Percentiles rank a stretch among this genome's conserved stretches.
Conservation (phyloP, 2,888 invertebrate species). For the Euproctis similis region DNA sequence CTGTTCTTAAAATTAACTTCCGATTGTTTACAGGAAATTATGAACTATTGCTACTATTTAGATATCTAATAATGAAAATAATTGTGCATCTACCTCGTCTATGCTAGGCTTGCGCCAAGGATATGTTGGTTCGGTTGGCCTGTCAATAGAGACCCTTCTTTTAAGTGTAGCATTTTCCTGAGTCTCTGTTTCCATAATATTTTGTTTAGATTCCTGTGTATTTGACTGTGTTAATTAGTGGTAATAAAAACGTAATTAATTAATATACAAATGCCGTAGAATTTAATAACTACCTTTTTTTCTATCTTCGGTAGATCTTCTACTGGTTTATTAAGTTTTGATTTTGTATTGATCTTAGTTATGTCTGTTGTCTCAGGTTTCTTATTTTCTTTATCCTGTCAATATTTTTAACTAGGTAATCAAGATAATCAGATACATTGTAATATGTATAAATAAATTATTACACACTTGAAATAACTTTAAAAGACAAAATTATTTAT, state of each 20-base stretch:
- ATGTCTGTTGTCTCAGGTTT: slow-evolving; percentile 19
- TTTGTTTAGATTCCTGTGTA: slow-evolving; percentile 9
- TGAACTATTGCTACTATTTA: too few species aligned
- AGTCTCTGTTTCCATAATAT: slow-evolving; percentile 12
- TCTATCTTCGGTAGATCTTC: slow-evolving; percentile 25
- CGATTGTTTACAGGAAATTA: too few species aligned
- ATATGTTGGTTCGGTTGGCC: slow-evolving; percentile 19
- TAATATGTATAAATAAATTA: too few species aligned
- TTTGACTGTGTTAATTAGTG: slow-evolving; percentile 1
- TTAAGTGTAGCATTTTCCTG: slow-evolving; percentile 6
- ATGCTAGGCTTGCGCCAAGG: slow-evolving; percentile 20
- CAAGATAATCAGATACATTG: too few species aligned
- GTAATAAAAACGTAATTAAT: too few species aligned
- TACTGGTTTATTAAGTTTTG: slow-evolving; percentile 24
- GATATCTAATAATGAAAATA: neutral
- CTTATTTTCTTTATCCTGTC: slow-evolving; percentile 18
- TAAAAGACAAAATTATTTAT: too few species aligned
- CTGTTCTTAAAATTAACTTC: too few species aligned
- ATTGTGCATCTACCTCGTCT: slow-evolving; percentile 12
- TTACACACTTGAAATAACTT: too few species aligned
- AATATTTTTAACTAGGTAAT: too few species aligned
- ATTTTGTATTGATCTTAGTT: slow-evolving; percentile 28
- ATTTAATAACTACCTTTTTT: slow-evolving; percentile 24
- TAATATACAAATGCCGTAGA: too few species aligned
- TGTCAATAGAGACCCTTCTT: slow-evolving; percentile 15